These are phyloP conservation scores for Oedothorax gibbosus DNA, from an alignment of 1,140 invertebrate genomes.

Conservation along the genomic window DNA sequence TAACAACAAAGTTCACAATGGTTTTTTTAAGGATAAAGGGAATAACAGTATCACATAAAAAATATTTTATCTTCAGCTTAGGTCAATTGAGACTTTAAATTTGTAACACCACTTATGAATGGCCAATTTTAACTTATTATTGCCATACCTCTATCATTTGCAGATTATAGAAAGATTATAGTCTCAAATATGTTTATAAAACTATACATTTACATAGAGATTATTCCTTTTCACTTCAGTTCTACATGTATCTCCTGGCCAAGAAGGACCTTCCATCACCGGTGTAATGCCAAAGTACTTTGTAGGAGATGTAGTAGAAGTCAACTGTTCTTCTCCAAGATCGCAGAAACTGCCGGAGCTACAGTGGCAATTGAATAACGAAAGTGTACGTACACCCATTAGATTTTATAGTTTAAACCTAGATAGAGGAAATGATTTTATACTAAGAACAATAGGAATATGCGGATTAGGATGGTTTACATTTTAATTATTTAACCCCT, in stretches of 20 bases:
- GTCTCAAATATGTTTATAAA: background rate
- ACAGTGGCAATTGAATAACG: slow-evolving; percentile 63
- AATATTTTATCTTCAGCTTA: too few species aligned
- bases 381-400: slow-evolving; percentile 68
- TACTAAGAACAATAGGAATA: background rate
- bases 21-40: too few species aligned
- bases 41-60: too few species aligned
- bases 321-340: slow-evolving; percentile 63
- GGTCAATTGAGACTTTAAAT: too few species aligned
- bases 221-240: slow-evolving; percentile 7
- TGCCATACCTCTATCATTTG: too few species aligned
- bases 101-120: too few species aligned
- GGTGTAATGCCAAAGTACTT: slow-evolving; percentile 56
- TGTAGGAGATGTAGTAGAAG: slow-evolving; percentile 60
- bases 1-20: too few species aligned
- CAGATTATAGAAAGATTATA: too few species aligned
- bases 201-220: background rate
- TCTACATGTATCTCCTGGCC: slow-evolving; percentile 42
- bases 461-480: too few species aligned
- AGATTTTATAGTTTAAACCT: background rate
- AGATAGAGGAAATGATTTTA: background rate
- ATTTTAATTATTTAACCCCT: too few species aligned
- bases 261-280: slow-evolving; percentile 63
- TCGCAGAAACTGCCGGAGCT: slow-evolving; percentile 56
- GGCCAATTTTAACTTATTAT: too few species aligned